phyloP scores from a whole-genome alignment of 1,140 invertebrate species.

The Amphibalanus amphitrite region DNA sequence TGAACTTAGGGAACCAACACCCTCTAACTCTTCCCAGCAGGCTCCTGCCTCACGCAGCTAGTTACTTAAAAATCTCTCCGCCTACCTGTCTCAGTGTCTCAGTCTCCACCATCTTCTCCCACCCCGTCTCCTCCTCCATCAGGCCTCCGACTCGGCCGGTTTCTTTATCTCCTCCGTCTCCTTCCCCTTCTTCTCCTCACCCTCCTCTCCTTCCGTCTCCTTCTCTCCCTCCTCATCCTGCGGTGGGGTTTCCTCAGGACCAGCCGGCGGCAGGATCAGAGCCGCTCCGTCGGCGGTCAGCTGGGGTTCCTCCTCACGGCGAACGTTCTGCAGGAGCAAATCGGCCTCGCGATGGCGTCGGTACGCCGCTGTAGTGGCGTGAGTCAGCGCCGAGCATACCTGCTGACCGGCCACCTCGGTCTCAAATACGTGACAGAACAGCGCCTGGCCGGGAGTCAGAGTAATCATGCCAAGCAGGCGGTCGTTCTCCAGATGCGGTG shows the following conservation, averaged over 20 bases:
- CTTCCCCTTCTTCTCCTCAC: too few species aligned
- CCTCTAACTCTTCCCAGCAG: too few species aligned
- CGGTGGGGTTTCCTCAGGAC: conserved; percentile 34
- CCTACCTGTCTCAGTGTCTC: too few species aligned
- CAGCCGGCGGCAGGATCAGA: conserved; percentile 19
- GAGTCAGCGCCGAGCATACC: conserved; percentile 2
- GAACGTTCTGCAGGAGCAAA: neutral
- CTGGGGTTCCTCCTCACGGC: conserved; percentile 11
- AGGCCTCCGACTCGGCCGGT: conserved; percentile 41
- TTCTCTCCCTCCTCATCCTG: too few species aligned
- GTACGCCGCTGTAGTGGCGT: neutral
- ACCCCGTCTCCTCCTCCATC: neutral
- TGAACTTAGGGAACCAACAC: too few species aligned
- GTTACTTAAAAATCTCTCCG: too few species aligned
- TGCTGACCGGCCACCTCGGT: neutral
- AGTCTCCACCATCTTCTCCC: too few species aligned
- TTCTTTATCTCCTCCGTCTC: conserved; percentile 27
- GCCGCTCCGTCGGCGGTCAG: neutral
- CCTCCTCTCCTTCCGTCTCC: too few species aligned
- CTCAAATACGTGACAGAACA: neutral
- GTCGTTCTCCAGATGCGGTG: neutral
- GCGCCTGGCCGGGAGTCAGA: neutral
- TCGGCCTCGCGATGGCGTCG: neutral
- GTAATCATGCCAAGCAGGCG: neutral
- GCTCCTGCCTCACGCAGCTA: too few species aligned